These are phyloP conservation scores for Cheilosia vulpina DNA, from an alignment of 2,888 invertebrate genomes.

Conservation along the genomic window DNA sequence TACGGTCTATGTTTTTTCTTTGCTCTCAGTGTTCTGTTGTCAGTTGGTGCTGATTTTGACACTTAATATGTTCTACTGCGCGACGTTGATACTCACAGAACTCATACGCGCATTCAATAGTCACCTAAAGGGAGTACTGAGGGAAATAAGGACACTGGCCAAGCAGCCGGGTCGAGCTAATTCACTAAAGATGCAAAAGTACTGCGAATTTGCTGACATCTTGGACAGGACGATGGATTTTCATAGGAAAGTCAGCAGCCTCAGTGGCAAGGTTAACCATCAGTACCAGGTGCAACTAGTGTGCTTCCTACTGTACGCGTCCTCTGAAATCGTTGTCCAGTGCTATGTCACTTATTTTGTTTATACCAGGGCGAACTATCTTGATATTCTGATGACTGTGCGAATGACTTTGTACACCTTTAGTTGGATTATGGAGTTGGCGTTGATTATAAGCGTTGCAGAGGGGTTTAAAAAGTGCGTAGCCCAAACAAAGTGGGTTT, in stretches of 20 bases:
- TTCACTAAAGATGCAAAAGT: constrained; percentile 62
- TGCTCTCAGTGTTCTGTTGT: constrained; percentile 77
- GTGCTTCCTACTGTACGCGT: constrained; percentile 76
- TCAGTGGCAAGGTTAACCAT: constrained; percentile 73
- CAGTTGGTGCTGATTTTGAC: constrained; percentile 78
- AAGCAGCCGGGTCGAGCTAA: constrained; percentile 10
- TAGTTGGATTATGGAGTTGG: constrained; percentile 71
- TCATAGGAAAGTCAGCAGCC: constrained; percentile 71
- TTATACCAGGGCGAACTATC: constrained; percentile 6
- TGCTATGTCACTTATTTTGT: constrained; percentile 79
- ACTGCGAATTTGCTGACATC: constrained; percentile 73
- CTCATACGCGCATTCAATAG: constrained; percentile 77
- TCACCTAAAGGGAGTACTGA: constrained; percentile 75
- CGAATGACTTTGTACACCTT: constrained; percentile 23
- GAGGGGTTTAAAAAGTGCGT: constrained; percentile 49
- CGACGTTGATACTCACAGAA: constrained; percentile 76
- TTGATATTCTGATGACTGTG: background rate
- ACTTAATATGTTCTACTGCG: constrained; percentile 76
- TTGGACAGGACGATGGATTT: constrained; percentile 76
- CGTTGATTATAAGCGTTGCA: constrained; percentile 66
- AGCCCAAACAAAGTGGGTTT: constrained; percentile 31
- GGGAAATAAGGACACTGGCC: constrained; percentile 48
- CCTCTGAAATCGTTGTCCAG: constrained; percentile 77
- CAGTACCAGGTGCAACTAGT: constrained; percentile 77
- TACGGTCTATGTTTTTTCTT: constrained; percentile 62